These are phyloP conservation scores for Leptatherina wallacei DNA, from an alignment of 2,797 vertebrate species.

Conservation along the genomic window DNA sequence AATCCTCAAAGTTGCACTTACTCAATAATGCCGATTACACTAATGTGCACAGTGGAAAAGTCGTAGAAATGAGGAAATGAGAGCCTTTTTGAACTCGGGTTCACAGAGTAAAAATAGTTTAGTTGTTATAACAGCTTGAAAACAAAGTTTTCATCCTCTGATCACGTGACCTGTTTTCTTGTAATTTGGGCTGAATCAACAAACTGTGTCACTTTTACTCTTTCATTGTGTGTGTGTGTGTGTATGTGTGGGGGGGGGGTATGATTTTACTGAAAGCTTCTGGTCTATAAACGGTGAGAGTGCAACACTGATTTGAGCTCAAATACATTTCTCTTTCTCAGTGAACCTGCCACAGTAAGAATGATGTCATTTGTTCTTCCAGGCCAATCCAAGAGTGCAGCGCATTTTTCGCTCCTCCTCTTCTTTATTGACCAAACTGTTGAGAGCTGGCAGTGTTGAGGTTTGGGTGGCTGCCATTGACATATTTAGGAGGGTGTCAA, in stretches of 20 bases:
- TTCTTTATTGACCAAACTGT: constrained; percentile 9
- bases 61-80: constrained; percentile 41
- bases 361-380: constrained; percentile 54
- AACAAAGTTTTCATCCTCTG: not conserved
- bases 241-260: not conserved
- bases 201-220: not conserved
- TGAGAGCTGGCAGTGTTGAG: constrained; percentile 2
- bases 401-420: constrained; percentile 41
- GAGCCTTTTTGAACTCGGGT: not conserved
- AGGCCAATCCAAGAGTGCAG: constrained; percentile 57
- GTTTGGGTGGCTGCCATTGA: constrained; percentile 25
- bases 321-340: constrained; percentile 34
- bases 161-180: not conserved
- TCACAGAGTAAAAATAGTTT: not conserved
- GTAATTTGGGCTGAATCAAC: not conserved
- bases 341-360: constrained; percentile 57
- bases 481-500: constrained; percentile 18
- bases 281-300: constrained; percentile 17
- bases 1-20: constrained; percentile 95
- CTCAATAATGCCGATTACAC: constrained; percentile 84
- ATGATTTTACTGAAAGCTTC: not conserved
- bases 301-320: constrained; percentile 4
- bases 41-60: constrained; percentile 76
- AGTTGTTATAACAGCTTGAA: not conserved
- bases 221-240: too few species aligned